Base-by-base conservation (phyloP, 1,140 invertebrate genomes). In the Belonocnema kinseyi region DNA sequence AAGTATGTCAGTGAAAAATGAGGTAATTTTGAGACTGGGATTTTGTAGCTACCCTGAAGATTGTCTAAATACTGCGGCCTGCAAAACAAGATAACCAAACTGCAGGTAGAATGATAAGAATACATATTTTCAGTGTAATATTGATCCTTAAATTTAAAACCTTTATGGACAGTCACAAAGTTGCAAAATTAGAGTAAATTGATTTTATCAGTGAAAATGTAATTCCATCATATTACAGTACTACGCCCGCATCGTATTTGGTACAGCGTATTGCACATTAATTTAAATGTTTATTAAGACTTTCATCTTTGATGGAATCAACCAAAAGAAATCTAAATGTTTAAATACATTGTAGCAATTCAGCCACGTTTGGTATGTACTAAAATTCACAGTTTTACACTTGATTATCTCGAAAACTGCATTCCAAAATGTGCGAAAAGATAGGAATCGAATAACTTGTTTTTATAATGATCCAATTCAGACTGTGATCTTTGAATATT, bases 401-500 rank as follows among this genome's bases (percentile, higher is more conserved):
- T 13, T 61, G 2, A 14, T 0, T 33, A 61, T 61, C 19, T 61
- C 19, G 21, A 61, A 33, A 33, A 61, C 21, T 26, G 17, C 8
- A 56, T 11, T 56, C 21, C n/a, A 56, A 19, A 56, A 54, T 54
- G 17, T 61, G 11, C 8, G 26, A 21, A 33, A 61, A 14, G 56
- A 26, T 26, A 26, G 3, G 21, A 26, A 61, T 61, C 56, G 33
- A 61, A 61, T 61, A 61, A 61, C 19, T 61, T 61, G 56, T 13
- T 61, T 19, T 13, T 33, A 13, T 61, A 61, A 61, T 61, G 56
- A 61, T 61, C 56, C 56, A 61, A 61, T 61, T 61, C 19, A 19
- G 33, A 14, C 33, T 61, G 56, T 61, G 56, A 61, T 33, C 56
- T 26, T 61, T 61, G 21, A 61, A 19, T 61, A 33, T 61, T 19